Base-by-base conservation (phyloP, 2,888 invertebrate species). In the Bembecia ichneumoniformis region DNA sequence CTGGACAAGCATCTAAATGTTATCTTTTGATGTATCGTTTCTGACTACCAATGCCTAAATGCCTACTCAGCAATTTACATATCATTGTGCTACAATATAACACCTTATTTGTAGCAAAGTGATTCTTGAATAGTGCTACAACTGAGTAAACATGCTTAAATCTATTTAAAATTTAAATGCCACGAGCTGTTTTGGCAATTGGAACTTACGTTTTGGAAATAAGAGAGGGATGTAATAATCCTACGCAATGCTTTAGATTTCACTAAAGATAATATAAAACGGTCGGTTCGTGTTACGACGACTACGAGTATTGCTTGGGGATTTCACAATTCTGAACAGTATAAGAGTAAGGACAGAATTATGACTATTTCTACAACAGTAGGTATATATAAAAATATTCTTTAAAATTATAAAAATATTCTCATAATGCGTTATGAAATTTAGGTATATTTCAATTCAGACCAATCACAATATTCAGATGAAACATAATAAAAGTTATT, bases 101-200 rank as follows among this genome's bases (percentile, higher is more conserved):
- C n/a, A 40, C n/a, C 13, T 40, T 40, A 40, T 40, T 14, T n/a
- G 40, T 40, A 40, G 14, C 40, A 40, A 40, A 40, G 40, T 40
- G 40, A 10, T 40, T 40, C 40, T 40, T 40, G 40, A 13, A 11
- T 3, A 11, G 36, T 13, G 36, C 20, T n/a, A 36, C 36, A 10
- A 36, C 7, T 36, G 36, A 36, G 11, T n/a, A 10, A 13, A 40
- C 40, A 40, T 40, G 40, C 40, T 11, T 40, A 40, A 40, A 5
- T 5, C 14, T 14, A 17, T 47, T 57, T 59, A 54, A 59, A 60
- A 60, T 63, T 60, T 53, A 58, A 64, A 60, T 63, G 54, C 48
- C 51, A 48, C 50, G 46, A 35, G 35, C 54, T 49, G 55, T 60
- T 63, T 55, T 52, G 47, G 53, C 53, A 55, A 63, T 62, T 52